Conservation (phyloP, 2,797 vertebrate species). For the Sitta carolinensis region DNA sequence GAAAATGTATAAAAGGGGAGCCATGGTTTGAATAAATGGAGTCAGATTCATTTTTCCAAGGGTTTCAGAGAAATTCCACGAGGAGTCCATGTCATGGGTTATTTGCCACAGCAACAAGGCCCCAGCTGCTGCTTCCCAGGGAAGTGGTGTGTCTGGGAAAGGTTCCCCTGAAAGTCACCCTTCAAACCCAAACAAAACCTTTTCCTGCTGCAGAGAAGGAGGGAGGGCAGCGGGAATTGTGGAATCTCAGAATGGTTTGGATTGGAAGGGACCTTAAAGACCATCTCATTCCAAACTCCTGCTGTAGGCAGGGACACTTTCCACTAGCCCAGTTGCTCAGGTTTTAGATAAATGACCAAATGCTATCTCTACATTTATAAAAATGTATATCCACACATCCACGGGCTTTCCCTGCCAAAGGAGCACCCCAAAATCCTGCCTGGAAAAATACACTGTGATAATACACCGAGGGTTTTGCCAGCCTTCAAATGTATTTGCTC, state of each 20-base stretch:
- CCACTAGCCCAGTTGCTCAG: neutral
- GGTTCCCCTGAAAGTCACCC: neutral
- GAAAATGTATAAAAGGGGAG: too few species aligned
- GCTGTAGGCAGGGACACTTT: neutral
- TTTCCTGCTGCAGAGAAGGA: neutral
- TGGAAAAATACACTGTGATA: neutral
- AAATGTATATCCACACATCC: neutral
- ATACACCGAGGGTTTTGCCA: accelerated
- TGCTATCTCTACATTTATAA: accelerated
- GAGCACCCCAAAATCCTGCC: neutral
- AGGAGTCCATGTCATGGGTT: too few species aligned
- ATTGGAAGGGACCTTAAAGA: neutral
- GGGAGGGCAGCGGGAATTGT: neutral
- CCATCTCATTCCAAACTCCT: neutral
- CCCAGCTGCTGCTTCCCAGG: neutral
- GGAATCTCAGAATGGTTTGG: neutral
- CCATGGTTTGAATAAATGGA: too few species aligned
- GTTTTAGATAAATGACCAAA: neutral
- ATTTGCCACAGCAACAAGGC: neutral
- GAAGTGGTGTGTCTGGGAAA: neutral
- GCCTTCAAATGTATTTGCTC: neutral
- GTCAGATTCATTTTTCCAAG: too few species aligned
- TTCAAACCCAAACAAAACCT: neutral
- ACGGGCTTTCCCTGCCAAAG: neutral
- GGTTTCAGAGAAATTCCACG: too few species aligned